Evolutionary conservation across 1,140 invertebrate species (phyloP).

Genomic region (Trachelipus rathkii): DNA sequence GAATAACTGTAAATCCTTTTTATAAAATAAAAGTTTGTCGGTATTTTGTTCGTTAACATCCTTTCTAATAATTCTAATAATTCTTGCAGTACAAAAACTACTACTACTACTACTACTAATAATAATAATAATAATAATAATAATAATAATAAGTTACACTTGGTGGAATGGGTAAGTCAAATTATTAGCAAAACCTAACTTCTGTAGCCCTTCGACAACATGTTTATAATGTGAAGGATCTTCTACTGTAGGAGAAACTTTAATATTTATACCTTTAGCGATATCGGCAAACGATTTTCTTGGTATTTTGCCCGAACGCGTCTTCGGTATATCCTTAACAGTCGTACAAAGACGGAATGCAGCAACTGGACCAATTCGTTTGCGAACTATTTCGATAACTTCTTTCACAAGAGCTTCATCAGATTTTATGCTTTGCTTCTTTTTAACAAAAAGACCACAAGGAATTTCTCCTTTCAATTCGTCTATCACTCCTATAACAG

Average conservation of each 20-base stretch:
- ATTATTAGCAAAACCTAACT: constrained; percentile 60
- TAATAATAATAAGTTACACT: too few species aligned
- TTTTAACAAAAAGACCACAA: constrained; percentile 73
- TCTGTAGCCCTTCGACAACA: constrained; percentile 66
- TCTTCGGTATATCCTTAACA: constrained; percentile 72
- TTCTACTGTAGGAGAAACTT: constrained; percentile 81
- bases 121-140: too few species aligned
- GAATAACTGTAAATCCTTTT: too few species aligned
- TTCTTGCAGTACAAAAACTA: too few species aligned
- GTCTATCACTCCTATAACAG: constrained; percentile 84
- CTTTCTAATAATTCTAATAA: too few species aligned
- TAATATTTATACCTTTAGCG: constrained; percentile 69
- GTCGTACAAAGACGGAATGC: constrained; percentile 71
- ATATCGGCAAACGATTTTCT: constrained; percentile 79
- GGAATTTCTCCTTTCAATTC: constrained; percentile 83
- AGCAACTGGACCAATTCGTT: constrained; percentile 82
- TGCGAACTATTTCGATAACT: constrained; percentile 60
- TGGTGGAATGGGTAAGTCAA: constrained; percentile 35
- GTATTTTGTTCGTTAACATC: too few species aligned
- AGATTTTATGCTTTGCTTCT: constrained; percentile 57
- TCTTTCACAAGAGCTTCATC: constrained; percentile 62
- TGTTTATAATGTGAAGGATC: constrained; percentile 74
- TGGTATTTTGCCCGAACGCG: constrained; percentile 72
- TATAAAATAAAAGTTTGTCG: too few species aligned
- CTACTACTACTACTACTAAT: too few species aligned